phyloP scores from a whole-genome alignment of 2,797 vertebrate species.

The Nannoperca australis region DNA sequence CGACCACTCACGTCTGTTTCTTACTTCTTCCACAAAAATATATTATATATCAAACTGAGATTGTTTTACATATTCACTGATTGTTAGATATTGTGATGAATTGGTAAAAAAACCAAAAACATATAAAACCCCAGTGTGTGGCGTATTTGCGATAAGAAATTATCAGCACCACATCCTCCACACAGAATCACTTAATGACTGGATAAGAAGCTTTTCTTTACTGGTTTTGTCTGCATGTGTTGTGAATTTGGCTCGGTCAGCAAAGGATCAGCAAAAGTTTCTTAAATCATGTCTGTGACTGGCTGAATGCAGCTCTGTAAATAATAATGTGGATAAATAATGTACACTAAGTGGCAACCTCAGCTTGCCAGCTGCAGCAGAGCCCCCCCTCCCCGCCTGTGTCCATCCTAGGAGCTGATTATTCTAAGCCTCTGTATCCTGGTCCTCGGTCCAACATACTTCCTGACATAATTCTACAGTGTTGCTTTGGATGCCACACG shows the following conservation, averaged over 20 bases:
- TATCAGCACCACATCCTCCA: slow-evolving; percentile 3
- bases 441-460: slow-evolving; percentile 3
- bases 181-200: slow-evolving; percentile 13
- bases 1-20: slow-evolving; percentile 8
- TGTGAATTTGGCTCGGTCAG: slow-evolving; percentile 39
- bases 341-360: slow-evolving; percentile 40
- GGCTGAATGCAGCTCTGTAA: slow-evolving; percentile 42
- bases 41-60: neutral
- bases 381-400: slow-evolving; percentile 21
- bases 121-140: slow-evolving; percentile 6
- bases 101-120: neutral
- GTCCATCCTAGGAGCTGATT: slow-evolving; percentile 51
- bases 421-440: slow-evolving; percentile 31
- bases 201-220: slow-evolving; percentile 30
- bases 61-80: neutral
- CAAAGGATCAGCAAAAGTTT: slow-evolving; percentile 53
- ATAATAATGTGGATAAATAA: slow-evolving; percentile 64
- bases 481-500: slow-evolving; percentile 8
- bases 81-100: neutral
- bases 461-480: neutral
- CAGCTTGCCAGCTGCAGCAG: slow-evolving; percentile 50
- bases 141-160: slow-evolving; percentile 8
- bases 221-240: slow-evolving; percentile 17
- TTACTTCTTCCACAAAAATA: neutral
- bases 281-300: slow-evolving; percentile 9